Conservation (phyloP, 2,797 vertebrate species). For the Toxotes lorentzi region DNA sequence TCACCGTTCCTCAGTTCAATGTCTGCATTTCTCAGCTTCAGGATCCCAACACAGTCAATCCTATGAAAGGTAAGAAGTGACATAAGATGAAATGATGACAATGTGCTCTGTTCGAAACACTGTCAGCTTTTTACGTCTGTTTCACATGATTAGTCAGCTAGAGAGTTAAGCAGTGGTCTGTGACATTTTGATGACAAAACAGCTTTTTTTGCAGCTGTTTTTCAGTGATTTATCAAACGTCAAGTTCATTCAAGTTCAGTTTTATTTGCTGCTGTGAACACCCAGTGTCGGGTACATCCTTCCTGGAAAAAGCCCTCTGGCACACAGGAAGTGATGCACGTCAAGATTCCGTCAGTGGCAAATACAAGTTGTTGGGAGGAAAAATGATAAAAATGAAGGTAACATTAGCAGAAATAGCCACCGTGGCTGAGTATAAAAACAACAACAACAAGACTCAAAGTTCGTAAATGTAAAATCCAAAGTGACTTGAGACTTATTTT, state of each 20-base stretch:
- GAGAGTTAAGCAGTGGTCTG: background rate
- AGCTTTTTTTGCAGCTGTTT: background rate
- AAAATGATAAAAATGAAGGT: background rate
- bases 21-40: slow-evolving; percentile 96
- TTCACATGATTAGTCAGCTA: background rate
- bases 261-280: slow-evolving; percentile 26
- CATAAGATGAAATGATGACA: background rate
- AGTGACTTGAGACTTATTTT: background rate
- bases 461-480: slow-evolving; percentile 3
- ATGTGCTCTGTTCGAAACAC: background rate
- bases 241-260: background rate
- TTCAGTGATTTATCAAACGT: slow-evolving; percentile 24
- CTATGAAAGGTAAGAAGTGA: slow-evolving; percentile 71
- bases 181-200: background rate
- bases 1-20: slow-evolving; percentile 96
- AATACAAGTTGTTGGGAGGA: background rate
- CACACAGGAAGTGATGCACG: slow-evolving; percentile 58
- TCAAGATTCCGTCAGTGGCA: slow-evolving; percentile 37
- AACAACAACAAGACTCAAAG: background rate
- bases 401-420: background rate
- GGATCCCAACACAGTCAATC: slow-evolving; percentile 96
- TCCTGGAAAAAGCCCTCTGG: slow-evolving; percentile 54
- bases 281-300: slow-evolving; percentile 17
- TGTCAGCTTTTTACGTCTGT: background rate
- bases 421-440: background rate